Evolutionary conservation across 2,797 vertebrate species (phyloP), one percentile per base, ranked within the genome.

Genomic region (Myripristis murdjan): DNA sequence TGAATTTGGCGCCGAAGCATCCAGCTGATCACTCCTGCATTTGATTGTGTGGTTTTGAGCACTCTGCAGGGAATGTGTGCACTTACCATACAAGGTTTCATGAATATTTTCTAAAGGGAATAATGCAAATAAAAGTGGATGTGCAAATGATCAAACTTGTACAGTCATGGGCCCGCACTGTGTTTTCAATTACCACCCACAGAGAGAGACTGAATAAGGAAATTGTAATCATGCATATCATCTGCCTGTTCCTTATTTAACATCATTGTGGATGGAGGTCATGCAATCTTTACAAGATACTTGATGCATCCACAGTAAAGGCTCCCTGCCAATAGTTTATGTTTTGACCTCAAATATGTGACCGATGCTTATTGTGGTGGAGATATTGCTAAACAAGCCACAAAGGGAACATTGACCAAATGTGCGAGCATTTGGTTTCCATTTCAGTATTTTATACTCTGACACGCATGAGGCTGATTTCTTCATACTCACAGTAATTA

Each of bases 121-220:
- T 0, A 46, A 59, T 35, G 11, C 12, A 73, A 70, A 60, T 56
- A 22, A 48, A 70, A 67, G 23, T 20, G 24, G n/a, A 64, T 49
- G 35, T 67, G 18, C 46, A 73, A 77, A 73, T 65, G 23, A 73
- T 47, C 76, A 78, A 41, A 52, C 65, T 72, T 64, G 65, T 61
- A 70, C 60, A 65, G 70, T 46, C 49, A 15, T 43, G 75, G 14
- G 82, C 87, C 86, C 59, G 73, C 82, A 60, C 74, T 16, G 68
- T 58, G 37, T 58, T 43, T 72, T 51, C 39, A 71, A 73, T n/a
- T n/a, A n/a, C n/a, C 79, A 64, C 83, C 87, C 49, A 72, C 84
- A 61, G 49, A 6, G 6, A 59, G 39, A 67, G 70, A 85, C 48
- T 67, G 72, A 86, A 58, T 18, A 58, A 51, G 9, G 31, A 70